phyloP scores from a whole-genome alignment of 2,888 invertebrate genomes.

The Margaritifera margaritifera region DNA sequence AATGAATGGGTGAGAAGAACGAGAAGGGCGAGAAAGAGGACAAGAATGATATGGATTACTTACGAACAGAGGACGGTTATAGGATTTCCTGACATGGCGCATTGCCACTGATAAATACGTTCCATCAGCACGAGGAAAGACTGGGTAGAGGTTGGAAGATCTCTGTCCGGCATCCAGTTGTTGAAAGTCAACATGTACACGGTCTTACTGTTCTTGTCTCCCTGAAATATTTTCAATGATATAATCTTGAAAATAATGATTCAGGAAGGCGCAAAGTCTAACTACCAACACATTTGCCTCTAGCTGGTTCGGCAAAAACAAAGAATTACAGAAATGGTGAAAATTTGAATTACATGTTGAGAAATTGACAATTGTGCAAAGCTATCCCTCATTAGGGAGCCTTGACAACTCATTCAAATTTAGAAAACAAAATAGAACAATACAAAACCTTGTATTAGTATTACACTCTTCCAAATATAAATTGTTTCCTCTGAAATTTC shows the following conservation, averaged over 20 bases:
- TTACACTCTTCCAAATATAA: too few relatives aligned
- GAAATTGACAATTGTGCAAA: too few relatives aligned
- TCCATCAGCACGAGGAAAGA: slow-evolving; percentile 36
- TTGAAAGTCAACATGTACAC: slow-evolving; percentile 40
- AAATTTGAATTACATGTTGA: too few relatives aligned
- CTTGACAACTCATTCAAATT: too few relatives aligned
- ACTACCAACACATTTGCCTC: background rate
- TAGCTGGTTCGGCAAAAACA: too few relatives aligned
- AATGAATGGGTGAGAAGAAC: too few relatives aligned
- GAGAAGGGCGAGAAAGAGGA: too few relatives aligned
- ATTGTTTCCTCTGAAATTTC: too few relatives aligned
- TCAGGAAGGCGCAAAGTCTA: background rate
- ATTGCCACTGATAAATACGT: slow-evolving; percentile 27
- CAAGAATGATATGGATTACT: slow-evolving; percentile 10
- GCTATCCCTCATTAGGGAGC: too few relatives aligned
- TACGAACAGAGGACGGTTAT: slow-evolving; percentile 34
- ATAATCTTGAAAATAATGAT: background rate
- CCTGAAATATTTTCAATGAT: slow-evolving; percentile 16
- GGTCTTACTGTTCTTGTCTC: slow-evolving; percentile 33
- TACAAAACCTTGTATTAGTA: too few relatives aligned
- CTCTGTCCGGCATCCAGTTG: slow-evolving; percentile 36
- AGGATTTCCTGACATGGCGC: slow-evolving; percentile 32
- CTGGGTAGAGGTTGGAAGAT: slow-evolving; percentile 37
- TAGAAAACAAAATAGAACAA: too few relatives aligned
- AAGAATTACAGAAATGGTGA: too few relatives aligned